phyloP scores from a whole-genome alignment of 2,888 invertebrate genomes.

The Steinernema carpocapsae region DNA sequence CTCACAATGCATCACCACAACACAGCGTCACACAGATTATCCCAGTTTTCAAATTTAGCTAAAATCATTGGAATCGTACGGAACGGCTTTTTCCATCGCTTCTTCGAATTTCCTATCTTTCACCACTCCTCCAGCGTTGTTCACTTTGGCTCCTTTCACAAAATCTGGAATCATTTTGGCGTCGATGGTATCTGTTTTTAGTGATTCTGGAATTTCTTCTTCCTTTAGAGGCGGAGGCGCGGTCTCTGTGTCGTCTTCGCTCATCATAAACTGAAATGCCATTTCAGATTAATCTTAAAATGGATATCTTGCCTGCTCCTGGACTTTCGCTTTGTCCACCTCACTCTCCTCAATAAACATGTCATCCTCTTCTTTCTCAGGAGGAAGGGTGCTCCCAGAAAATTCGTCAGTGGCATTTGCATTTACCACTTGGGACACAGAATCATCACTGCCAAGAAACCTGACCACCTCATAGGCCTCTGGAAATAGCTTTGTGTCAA shows the following conservation, averaged over 20 bases:
- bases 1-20: too few relatives aligned
- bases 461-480: neutral
- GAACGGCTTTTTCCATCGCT: neutral
- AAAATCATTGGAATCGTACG: slow-evolving; percentile 11
- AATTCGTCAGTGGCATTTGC: neutral
- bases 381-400: neutral
- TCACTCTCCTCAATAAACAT: slow-evolving; percentile 6
- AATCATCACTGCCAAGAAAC: slow-evolving; percentile 1
- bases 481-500: neutral
- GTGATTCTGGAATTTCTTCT: neutral
- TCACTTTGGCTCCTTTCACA: neutral
- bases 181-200: neutral
- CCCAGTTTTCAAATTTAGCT: neutral
- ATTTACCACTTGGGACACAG: neutral
- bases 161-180: slow-evolving; percentile 22
- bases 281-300: neutral
- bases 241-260: slow-evolving; percentile 1
- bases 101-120: slow-evolving; percentile 16
- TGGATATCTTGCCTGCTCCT: neutral
- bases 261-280: slow-evolving; percentile 5
- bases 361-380: slow-evolving; percentile 16
- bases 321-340: neutral
- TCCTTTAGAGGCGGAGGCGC: slow-evolving; percentile 18
- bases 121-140: neutral
- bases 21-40: too few relatives aligned